Percentiles rank a stretch among this genome's conserved stretches.
phyloP scores from a whole-genome alignment of 2,797 vertebrate genomes.

The Hypotaenidia philippensis region DNA sequence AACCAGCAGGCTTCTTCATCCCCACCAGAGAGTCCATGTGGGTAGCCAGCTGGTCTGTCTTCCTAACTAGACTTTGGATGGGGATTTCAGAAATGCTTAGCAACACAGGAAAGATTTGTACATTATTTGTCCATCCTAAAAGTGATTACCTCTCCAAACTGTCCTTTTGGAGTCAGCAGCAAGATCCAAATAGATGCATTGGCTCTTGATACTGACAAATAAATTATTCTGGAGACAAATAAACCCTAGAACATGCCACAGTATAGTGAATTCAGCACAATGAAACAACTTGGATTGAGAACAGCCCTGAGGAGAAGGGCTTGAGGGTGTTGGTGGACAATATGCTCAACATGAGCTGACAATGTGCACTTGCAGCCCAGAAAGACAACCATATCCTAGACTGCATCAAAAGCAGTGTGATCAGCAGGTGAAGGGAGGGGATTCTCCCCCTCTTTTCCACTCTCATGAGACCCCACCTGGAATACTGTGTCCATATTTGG shows the following conservation, averaged over 20 bases:
- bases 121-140: neutral
- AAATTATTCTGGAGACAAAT: neutral
- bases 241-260: neutral
- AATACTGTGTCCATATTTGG: too few relatives aligned
- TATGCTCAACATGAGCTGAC: too few relatives aligned
- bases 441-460: too few relatives aligned
- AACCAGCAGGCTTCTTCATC: constrained; percentile 7
- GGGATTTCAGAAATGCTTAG: neutral
- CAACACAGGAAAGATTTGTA: neutral
- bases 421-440: too few relatives aligned
- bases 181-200: neutral
- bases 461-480: too few relatives aligned
- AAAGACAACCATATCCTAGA: too few relatives aligned
- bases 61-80: neutral
- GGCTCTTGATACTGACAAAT: neutral
- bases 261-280: neutral
- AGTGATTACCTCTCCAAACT: neutral
- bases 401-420: too few relatives aligned
- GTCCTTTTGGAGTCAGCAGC: neutral
- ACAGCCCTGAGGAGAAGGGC: too few relatives aligned
- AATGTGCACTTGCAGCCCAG: too few relatives aligned
- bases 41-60: neutral
- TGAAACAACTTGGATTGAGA: neutral
- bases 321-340: too few relatives aligned
- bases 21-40: neutral